Base-by-base conservation (phyloP, 1,140 invertebrate species). In the Drosophila ambigua region DNA sequence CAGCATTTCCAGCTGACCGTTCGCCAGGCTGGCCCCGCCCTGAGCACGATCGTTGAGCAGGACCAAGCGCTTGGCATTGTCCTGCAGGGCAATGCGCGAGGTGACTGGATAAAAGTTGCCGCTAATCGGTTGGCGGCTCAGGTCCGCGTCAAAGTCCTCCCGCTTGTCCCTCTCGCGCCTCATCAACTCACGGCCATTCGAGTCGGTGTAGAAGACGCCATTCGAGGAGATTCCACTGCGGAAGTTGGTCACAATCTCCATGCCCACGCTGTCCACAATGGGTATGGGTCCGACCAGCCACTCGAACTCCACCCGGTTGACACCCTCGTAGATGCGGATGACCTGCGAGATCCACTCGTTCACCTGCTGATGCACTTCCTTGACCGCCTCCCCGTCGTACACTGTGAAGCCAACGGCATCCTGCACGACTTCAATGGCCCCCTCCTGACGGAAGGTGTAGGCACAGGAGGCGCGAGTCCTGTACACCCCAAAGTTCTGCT, bases 61-160 rank as follows among this genome's bases (percentile, higher is more conserved):
- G 13, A 93, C 94, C n/a, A 96, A 67, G 13, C 94, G 93, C 0
- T 93, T 72, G 11, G 92, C 92, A 1, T 82, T 91, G 1, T 92
- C 79, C 35, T 93, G 74, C 1, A 98, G 91, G 2, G 94, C 93
- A 16, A 99, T 98, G 54, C 96, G 94, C 5, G 96, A 96, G 15
- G 97, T 98, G 0, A 99, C 94, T 0, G 98, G 98, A 92, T 98
- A 99, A 92, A 98, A 99, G 92, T 99, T 99, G 0, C 95, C 96
- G 24, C 97, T 92, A 0, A 97, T 92, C n/a, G 72, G 43, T 5
- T 74, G 72, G 20, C 23, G 94, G 92, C 64, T 99, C 95, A 98
- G 44, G 0, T 93, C 91, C 0, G 95, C 15, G 93, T 93, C 95
- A 95, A 99, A 2, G 96, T 96, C 8, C 28, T 96, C 95, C 23